Percentiles rank a stretch among this genome's conserved stretches.
Evolutionary conservation across 1,140 invertebrate species (phyloP).

Genomic region (Branchinecta lynchi): DNA sequence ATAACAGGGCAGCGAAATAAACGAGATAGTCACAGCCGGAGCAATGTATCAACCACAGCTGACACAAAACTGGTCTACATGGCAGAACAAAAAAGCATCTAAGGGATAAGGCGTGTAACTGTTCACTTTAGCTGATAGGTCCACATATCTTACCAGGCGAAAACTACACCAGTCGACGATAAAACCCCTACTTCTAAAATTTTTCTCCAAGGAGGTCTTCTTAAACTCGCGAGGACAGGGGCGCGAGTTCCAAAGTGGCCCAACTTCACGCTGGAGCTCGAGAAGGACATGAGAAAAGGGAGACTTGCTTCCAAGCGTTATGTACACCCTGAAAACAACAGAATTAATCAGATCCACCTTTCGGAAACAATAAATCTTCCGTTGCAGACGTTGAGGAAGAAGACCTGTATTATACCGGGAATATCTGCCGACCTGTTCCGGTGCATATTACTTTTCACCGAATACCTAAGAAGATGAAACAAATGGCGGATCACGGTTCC

Average conservation of each 20-base stretch:
- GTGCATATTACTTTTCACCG: too few species aligned
- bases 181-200: conserved; percentile 59
- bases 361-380: not conserved
- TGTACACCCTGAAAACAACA: conserved; percentile 47
- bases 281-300: conserved; percentile 55
- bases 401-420: too few species aligned
- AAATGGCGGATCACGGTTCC: too few species aligned
- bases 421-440: too few species aligned
- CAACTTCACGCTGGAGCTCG: conserved; percentile 61
- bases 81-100: too few species aligned
- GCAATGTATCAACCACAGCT: too few species aligned
- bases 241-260: conserved; percentile 50
- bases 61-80: too few species aligned
- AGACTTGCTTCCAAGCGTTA: conserved; percentile 55
- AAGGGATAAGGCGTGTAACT: too few species aligned
- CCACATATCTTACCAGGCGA: conserved; percentile 43
- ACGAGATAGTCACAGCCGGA: too few species aligned
- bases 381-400: not conserved
- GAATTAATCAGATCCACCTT: conserved; percentile 1
- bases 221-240: conserved; percentile 66
- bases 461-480: too few species aligned
- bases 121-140: not conserved
- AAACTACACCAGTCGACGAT: conserved; percentile 78
- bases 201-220: conserved; percentile 61
- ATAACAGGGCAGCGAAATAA: too few species aligned